Base-by-base conservation (phyloP, 23 tunicate species). In the Diplosoma virens region DNA sequence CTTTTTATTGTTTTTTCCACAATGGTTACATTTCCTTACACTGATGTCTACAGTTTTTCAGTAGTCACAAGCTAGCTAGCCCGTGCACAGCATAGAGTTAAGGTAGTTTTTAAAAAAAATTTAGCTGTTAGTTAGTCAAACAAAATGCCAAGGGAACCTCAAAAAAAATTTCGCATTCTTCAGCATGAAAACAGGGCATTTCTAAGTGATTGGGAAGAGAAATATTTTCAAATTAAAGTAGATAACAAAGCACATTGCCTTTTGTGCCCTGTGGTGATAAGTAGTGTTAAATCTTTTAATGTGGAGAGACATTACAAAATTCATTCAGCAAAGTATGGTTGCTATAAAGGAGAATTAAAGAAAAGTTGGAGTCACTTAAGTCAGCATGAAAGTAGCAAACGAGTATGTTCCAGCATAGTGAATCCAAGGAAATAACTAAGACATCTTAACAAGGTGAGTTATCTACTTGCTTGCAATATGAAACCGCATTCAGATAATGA, bases 251-350 rank as follows among this genome's bases (percentile, higher is more conserved):
- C 78, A 21, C 78, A 47, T 67, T 72, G 61, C 78, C 60, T 72
- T 47, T 50, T 72, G n/a, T 68, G 75, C 54, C 53, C 75, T 68
- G 75, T 37, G 75, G 53, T 68, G 53, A 68, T 68, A 34, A 34
- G 75, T 68, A 35, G 75, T 68, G 75, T 68, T 22, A 68, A 34
- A 37, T 35, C 53, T 11, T 68, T 72, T 72, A 72, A 72, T 34
- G 36, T 72, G 6, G 81, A 60, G 48, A 60, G 81, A n/a, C 73
- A 76, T 73, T 76, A 76, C 81, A 58, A 59, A 76, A 76, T 28
- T 76, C 81, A 76, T 76, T 60, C 81, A 11, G 56, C 73, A 76
- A 76, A 76, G 33, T 59, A 76, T 60, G 72, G 60, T 76, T 59
- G 47, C 81, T 60, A 60, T 48, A 23, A 30, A 76, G 73, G 81